Evolutionary conservation across 2,113 vertebrate genomes (phyloP).

Genomic region (Pterocles orientalis): DNA sequence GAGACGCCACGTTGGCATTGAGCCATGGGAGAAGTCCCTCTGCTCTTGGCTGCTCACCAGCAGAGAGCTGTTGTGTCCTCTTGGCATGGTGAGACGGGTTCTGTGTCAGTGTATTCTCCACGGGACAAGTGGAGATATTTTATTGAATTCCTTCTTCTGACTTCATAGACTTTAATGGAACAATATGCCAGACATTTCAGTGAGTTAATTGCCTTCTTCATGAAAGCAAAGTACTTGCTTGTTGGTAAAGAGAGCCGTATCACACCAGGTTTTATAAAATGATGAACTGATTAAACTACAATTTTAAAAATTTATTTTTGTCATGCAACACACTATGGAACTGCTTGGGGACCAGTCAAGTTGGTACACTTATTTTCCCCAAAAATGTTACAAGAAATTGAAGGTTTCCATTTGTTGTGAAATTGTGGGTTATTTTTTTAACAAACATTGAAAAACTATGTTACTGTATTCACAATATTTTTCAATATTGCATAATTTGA

Average conservation of each 20-base stretch:
- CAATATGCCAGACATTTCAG: not conserved
- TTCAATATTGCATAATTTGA: not conserved
- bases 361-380: not conserved
- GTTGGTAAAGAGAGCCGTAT: not conserved
- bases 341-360: not conserved
- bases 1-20: fast-evolving
- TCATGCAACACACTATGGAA: not conserved
- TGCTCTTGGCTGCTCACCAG: not conserved
- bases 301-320: not conserved
- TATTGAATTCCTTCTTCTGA: not conserved
- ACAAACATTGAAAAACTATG: not conserved
- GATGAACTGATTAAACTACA: not conserved
- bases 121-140: not conserved
- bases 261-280: not conserved
- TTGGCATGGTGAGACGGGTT: not conserved
- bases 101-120: not conserved
- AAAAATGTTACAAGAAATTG: not conserved
- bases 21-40: not conserved
- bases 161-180: not conserved
- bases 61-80: not conserved
- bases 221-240: not conserved
- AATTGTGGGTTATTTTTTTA: not conserved
- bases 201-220: not conserved
- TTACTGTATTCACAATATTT: not conserved
- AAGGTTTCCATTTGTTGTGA: not conserved